Evolutionary conservation across 2,797 vertebrate species (phyloP).

Genomic region (Melanotaenia pygmaea): DNA sequence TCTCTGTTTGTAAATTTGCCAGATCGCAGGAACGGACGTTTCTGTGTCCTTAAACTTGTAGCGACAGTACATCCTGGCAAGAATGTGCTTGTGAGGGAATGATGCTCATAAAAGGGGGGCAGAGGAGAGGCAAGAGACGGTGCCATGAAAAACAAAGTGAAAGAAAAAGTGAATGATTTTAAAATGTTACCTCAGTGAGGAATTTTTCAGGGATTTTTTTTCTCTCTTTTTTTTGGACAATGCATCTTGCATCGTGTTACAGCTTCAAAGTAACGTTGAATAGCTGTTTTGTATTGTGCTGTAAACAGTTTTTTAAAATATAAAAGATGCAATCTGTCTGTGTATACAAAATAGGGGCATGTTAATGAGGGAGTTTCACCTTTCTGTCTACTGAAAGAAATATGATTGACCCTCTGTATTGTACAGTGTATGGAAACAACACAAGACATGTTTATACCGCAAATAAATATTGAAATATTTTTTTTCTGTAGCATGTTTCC

Average conservation of each 20-base stretch:
- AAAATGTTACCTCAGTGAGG: slow-evolving; percentile 94
- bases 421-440: slow-evolving; percentile 90
- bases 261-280: slow-evolving; percentile 87
- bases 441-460: slow-evolving; percentile 97
- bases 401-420: slow-evolving; percentile 87
- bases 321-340: slow-evolving; percentile 87
- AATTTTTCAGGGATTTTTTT: slow-evolving; percentile 96
- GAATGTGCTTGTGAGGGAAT: slow-evolving; percentile 59
- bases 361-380: slow-evolving; percentile 88
- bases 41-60: slow-evolving; percentile 85
- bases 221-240: slow-evolving; percentile 87
- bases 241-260: slow-evolving; percentile 90
- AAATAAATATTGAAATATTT: slow-evolving; percentile 99
- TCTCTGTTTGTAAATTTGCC: slow-evolving; percentile 85
- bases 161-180: slow-evolving; percentile 81
- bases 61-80: slow-evolving; percentile 73
- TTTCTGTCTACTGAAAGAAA: slow-evolving; percentile 94
- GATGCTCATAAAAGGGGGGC: slow-evolving; percentile 41
- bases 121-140: slow-evolving; percentile 24
- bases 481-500: slow-evolving; percentile 90
- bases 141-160: slow-evolving; percentile 57
- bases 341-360: slow-evolving; percentile 87
- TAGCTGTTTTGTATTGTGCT: slow-evolving; percentile 90
- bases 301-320: slow-evolving; percentile 82
- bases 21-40: slow-evolving; percentile 84